A percentile compares a stretch with the other conserved stretches of the same genome.
Evolutionary conservation across 2,113 vertebrate species (phyloP).

Genomic region (Polypterus senegalus): DNA sequence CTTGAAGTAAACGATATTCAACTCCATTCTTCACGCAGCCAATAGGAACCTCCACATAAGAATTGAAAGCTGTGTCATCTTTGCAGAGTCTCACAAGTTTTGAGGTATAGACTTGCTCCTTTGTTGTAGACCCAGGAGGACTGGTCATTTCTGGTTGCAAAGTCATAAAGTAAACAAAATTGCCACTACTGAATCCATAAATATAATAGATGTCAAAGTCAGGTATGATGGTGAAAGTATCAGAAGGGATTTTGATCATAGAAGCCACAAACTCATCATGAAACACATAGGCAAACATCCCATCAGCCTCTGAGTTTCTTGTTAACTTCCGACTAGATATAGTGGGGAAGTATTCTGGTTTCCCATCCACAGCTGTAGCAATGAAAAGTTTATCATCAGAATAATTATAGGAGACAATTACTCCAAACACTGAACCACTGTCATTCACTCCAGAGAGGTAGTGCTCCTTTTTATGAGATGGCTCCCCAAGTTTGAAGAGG

Average conservation of each 20-base stretch:
- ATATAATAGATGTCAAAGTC: conserved; percentile 97
- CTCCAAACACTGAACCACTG: conserved; percentile 88
- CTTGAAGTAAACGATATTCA: conserved; percentile 88
- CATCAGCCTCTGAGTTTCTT: conserved; percentile 87
- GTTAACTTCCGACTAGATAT: conserved; percentile 91
- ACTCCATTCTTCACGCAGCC: conserved; percentile 81
- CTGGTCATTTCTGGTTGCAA: conserved; percentile 94
- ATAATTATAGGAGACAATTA: conserved; percentile 87
- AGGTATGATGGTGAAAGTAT: conserved; percentile 91
- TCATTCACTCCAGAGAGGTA: conserved; percentile 94
- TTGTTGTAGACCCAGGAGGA: conserved; percentile 71
- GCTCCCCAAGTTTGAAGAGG: conserved; percentile 94
- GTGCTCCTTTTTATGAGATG: conserved; percentile 95
- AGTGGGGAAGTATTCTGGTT: conserved; percentile 95
- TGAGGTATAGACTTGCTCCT: conserved; percentile 93
- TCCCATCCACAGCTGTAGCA: conserved; percentile 89
- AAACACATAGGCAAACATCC: conserved; percentile 96
- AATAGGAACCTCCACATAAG: conserved; percentile 91
- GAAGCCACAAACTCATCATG: conserved; percentile 96
- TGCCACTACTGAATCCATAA: conserved; percentile 91
- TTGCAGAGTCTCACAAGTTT: conserved; percentile 93
- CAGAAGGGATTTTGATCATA: conserved; percentile 96
- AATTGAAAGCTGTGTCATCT: conserved; percentile 91
- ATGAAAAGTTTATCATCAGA: conserved; percentile 90
- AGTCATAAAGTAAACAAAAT: conserved; percentile 94